Evolutionary conservation across 2,888 invertebrate species (phyloP), one percentile per base, ranked within the genome.

Genomic region (Eupithecia vulgata): DNA sequence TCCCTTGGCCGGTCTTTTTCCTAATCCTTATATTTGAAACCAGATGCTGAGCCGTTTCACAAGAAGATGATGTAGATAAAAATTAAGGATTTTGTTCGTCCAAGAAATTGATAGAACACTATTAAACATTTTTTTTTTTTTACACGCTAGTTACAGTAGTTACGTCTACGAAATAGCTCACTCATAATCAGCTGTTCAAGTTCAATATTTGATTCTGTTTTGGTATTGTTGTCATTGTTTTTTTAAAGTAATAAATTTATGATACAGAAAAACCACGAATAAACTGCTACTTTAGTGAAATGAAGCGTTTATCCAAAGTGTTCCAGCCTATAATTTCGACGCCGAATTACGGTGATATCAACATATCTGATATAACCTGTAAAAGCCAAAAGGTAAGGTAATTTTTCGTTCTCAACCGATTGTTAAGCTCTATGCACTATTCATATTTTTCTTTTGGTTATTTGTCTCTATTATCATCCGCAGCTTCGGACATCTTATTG

Each of bases 331-430:
- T 40, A 25, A 65, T 65, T 13, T 40, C 65, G 13, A 12, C 65
- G 21, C 65, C 65, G 37, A 65, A 65, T 5, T 21, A 25, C 25
- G 42, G 25, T 42, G 25, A 37, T 21, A 40, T 42, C 15, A 25
- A 42, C 5, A 25, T 21, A 7, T 40, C 40, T 21, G 40, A 40
- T 42, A 25, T 40, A 8, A 65, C 65, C 21, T 65, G 65, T 40
- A 65, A 25, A 5, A 65, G 65, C 40, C 65, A 65, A 65, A 65
- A 25, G 25, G 65, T 65, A 25, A 62, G 65, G n/a, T 17, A 62
- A 35, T 62, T 34, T 62, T 35, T n/a, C 15, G 30, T 25, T 25
- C 12, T 12, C 57, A 59, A 25, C 25, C 12, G 0, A 45, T n/a
- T 45, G 45, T 8, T n/a, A 8, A 8, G 45, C 7, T 45, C 8